These are phyloP conservation scores for Athene noctua DNA, from an alignment of 2,113 vertebrate species.

Conservation along the genomic window DNA sequence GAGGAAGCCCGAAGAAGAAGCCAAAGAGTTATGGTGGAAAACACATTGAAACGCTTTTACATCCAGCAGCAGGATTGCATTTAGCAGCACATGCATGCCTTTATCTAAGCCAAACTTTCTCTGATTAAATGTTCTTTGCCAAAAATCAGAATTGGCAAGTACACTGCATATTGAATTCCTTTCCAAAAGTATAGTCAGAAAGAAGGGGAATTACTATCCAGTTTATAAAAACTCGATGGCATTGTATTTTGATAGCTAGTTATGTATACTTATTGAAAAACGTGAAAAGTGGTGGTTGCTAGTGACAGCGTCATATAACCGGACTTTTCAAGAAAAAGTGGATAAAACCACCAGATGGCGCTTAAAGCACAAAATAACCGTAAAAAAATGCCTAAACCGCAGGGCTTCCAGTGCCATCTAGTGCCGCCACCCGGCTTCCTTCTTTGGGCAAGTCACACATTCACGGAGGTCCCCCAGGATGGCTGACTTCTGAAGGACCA, in stretches of 20 bases:
- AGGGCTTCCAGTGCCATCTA: constrained; percentile 47
- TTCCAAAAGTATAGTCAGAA: background rate
- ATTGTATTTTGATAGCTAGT: background rate
- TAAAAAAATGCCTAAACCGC: background rate
- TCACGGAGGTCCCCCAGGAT: background rate
- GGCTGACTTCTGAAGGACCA: background rate
- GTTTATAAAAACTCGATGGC: background rate
- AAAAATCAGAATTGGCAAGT: background rate
- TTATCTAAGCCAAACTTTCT: background rate
- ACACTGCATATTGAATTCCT: background rate
- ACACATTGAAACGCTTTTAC: background rate
- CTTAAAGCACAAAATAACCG: background rate
- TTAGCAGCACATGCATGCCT: background rate
- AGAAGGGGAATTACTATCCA: background rate
- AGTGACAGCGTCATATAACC: background rate
- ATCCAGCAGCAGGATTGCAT: background rate
- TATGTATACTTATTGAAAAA: background rate
- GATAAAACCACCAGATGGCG: constrained; percentile 25
- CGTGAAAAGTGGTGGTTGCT: background rate
- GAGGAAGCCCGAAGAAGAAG: background rate
- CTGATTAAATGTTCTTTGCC: background rate
- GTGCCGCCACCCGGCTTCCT: background rate
- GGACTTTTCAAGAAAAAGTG: background rate
- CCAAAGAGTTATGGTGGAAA: background rate
- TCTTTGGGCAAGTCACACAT: accelerated